phyloP scores from a whole-genome alignment of 1,140 invertebrate species.

The Zaprionus tsacasi region DNA sequence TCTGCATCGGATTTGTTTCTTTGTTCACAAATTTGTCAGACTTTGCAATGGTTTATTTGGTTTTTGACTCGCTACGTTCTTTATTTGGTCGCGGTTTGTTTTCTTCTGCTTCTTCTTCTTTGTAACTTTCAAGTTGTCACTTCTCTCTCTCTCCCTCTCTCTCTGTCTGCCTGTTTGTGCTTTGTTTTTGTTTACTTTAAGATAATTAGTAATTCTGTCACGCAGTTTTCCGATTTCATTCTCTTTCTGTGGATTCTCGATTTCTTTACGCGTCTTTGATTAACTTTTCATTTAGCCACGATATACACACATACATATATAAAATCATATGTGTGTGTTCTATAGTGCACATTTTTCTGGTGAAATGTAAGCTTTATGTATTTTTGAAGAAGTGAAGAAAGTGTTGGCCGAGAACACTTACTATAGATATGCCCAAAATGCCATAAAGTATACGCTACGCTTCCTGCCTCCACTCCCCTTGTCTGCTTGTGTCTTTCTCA shows the following conservation, averaged over 20 bases:
- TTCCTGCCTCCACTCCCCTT: not conserved
- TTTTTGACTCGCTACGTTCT: constrained; percentile 32
- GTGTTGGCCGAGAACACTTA: constrained; percentile 33
- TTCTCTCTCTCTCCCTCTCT: not conserved
- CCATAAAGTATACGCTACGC: constrained; percentile 22
- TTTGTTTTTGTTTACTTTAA: constrained; percentile 46
- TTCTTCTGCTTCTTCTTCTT: constrained; percentile 4
- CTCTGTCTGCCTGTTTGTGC: constrained; percentile 4
- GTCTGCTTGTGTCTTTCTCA: not conserved
- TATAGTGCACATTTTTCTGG: constrained; percentile 56
- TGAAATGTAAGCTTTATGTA: constrained; percentile 71
- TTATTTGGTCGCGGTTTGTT: constrained; percentile 18
- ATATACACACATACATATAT: not conserved
- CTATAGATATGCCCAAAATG: constrained; percentile 47
- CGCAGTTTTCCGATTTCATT: constrained; percentile 44
- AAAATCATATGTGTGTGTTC: constrained; percentile 26
- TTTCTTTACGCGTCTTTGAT: constrained; percentile 48
- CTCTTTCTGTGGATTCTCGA: constrained; percentile 41
- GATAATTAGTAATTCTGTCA: constrained; percentile 70
- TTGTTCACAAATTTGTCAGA: constrained; percentile 32
- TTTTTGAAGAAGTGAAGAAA: constrained; percentile 72
- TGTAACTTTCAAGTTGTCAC: constrained; percentile 40
- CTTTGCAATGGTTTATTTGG: constrained; percentile 27
- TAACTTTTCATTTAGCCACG: constrained; percentile 43
- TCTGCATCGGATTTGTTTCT: not conserved